Evolutionary conservation across 2,797 vertebrate genomes (phyloP), one percentile per base, ranked within the genome.

Genomic region (Cossypha dichroa): DNA sequence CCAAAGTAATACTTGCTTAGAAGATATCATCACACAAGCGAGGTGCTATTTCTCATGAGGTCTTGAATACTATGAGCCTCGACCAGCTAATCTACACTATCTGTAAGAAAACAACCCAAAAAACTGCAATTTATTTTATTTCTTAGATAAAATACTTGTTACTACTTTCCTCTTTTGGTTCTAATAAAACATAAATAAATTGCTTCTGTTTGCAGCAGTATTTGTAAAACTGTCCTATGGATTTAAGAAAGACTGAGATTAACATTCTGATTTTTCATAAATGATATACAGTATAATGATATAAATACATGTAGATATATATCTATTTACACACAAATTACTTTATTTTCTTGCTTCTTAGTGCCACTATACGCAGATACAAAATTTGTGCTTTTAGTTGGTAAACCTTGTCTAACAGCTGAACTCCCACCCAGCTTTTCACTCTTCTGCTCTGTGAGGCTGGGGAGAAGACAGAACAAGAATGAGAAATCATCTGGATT

Each of bases 231-330:
- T 69, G 8, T 56, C 29, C 5, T 52, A 28, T 2, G 10, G 9
- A 64, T 83, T 59, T 56, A 72, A 60, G 29, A 38, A 46, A 46
- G 16, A 29, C 22, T 77, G 23, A 23, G 9, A 81, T 68, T 68
- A 76, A 43, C 5, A 52, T 52, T 83, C 14, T 45, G 19, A 56
- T 45, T 88, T 72, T 69, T 56, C 41, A 23, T 67, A 49, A 46
- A 55, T 2, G 11, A 36, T 40, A 16, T 11, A 33, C 1, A 62
- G 2, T 3, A 9, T 49, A n/a, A n/a, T n/a, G n/a, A 28, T 28
- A 41, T 31, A 82, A 59, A 34, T 22, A 36, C 5, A n/a, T 19
- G 15, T 1, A 43, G 13, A 28, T 11, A 34, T 12, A 17, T 26
- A 64, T 17, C 28, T 60, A 68, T 79, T 85, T 90, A 40, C 8